These are phyloP conservation scores for Trichopria drosophilae DNA, from an alignment of 2,888 invertebrate species.

Conservation along the genomic window DNA sequence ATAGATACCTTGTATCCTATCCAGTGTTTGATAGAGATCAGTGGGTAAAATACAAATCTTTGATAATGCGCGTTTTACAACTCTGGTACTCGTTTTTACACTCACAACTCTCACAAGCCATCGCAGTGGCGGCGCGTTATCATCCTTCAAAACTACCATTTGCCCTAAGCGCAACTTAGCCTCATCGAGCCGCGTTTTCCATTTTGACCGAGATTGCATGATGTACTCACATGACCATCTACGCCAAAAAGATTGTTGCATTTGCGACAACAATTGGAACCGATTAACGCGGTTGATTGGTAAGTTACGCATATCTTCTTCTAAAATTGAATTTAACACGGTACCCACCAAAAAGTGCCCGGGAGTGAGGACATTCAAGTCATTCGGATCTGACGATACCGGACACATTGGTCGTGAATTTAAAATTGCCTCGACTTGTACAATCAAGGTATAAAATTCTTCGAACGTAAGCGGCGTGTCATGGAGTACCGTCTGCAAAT, in stretches of 20 bases:
- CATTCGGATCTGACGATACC: constrained; percentile 27
- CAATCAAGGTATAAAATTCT: constrained; percentile 26
- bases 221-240: constrained; percentile 31
- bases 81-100: constrained; percentile 26
- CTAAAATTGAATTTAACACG: constrained; percentile 12
- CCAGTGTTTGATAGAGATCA: no score
- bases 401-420: constrained; percentile 29
- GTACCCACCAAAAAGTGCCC: constrained; percentile 28
- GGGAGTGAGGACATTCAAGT: constrained; percentile 19
- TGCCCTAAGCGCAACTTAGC: constrained; percentile 4
- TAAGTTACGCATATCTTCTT: constrained; percentile 12
- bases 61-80: constrained; percentile 27
- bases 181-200: constrained; percentile 21
- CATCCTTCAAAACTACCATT: constrained; percentile 14
- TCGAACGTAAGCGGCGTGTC: constrained; percentile 32
- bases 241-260: constrained; percentile 31
- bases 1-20: no score
- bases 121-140: constrained; percentile 14
- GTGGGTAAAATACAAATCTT: no score
- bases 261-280: constrained; percentile 28
- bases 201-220: constrained; percentile 11
- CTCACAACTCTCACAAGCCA: constrained; percentile 26
- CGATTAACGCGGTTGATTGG: constrained; percentile 22
- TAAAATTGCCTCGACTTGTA: constrained; percentile 26
- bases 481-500: constrained; percentile 23